Conservation (phyloP, 2,113 vertebrate genomes). For the Delphinus delphis region DNA sequence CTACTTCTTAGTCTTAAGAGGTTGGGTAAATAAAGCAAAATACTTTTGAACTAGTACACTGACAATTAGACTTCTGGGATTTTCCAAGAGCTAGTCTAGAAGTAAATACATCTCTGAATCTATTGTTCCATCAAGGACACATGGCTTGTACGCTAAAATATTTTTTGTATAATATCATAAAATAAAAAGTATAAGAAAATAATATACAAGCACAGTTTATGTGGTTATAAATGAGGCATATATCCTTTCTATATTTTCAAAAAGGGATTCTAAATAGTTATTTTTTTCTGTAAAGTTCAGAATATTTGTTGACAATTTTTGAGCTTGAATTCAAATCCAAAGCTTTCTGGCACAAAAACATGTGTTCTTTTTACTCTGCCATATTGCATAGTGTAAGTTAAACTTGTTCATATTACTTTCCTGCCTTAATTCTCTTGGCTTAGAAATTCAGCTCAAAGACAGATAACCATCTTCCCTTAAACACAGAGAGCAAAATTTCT, state of each 20-base stretch:
- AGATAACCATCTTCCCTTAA: background rate
- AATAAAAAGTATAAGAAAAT: background rate
- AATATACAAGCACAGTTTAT: background rate
- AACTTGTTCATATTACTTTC: background rate
- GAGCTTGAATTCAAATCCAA: background rate
- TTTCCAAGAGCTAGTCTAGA: background rate
- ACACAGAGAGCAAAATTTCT: background rate
- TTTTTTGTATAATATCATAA: background rate
- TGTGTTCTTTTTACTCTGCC: background rate
- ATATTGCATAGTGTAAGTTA: background rate
- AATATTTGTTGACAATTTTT: background rate
- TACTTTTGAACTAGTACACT: background rate
- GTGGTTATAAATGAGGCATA: background rate
- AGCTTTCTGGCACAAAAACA: background rate
- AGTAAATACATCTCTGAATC: background rate
- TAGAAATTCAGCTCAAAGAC: background rate
- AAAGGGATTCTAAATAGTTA: background rate
- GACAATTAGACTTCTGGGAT: background rate
- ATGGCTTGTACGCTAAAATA: background rate
- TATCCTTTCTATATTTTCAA: background rate
- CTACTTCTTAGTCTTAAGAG: background rate
- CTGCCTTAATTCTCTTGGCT: background rate
- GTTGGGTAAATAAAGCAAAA: background rate
- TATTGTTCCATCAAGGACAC: background rate
- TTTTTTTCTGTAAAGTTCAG: background rate